Evolutionary conservation across 53 echinoderm and acorn worm genomes (phyloP).

Genomic region (Holothuria leucospilota): DNA sequence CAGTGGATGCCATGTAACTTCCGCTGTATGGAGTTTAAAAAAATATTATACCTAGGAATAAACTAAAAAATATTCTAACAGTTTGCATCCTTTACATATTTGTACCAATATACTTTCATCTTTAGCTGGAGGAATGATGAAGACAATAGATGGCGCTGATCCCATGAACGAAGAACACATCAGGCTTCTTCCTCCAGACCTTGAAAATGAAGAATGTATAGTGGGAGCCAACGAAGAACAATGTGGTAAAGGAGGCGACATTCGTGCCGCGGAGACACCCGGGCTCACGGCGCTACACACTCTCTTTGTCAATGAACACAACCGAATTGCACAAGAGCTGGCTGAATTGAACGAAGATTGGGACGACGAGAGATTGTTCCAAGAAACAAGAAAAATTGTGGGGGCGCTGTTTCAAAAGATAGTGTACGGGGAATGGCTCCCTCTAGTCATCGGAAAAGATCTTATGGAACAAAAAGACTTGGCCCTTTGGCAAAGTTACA

Average conservation of each 20-base stretch:
- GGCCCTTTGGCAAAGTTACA: no score
- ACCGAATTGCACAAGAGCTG: conserved; percentile 63
- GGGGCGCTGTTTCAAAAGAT: conserved; percentile 77
- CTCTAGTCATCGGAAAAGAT: conserved; percentile 32
- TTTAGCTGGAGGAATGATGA: no score
- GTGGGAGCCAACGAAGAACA: background rate
- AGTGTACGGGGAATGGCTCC: conserved; percentile 77
- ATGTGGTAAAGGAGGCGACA: conserved; percentile 62
- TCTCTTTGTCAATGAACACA: conserved; percentile 78
- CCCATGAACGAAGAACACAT: no score
- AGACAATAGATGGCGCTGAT: no score
- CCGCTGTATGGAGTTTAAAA: no score
- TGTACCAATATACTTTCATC: no score
- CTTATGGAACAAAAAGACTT: background rate
- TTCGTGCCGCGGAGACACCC: conserved; percentile 74
- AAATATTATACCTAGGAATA: no score
- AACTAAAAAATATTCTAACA: no score
- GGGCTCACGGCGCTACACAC: conserved; percentile 80
- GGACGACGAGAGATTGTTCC: conserved; percentile 50
- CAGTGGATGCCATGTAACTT: no score
- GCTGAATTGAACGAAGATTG: conserved; percentile 46
- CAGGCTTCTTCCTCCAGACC: no score
- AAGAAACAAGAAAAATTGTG: conserved; percentile 78
- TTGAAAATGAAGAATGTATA: background rate
- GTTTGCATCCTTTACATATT: no score